Base-by-base conservation (phyloP, 2,797 vertebrate species). In the Sebastes variabilis region DNA sequence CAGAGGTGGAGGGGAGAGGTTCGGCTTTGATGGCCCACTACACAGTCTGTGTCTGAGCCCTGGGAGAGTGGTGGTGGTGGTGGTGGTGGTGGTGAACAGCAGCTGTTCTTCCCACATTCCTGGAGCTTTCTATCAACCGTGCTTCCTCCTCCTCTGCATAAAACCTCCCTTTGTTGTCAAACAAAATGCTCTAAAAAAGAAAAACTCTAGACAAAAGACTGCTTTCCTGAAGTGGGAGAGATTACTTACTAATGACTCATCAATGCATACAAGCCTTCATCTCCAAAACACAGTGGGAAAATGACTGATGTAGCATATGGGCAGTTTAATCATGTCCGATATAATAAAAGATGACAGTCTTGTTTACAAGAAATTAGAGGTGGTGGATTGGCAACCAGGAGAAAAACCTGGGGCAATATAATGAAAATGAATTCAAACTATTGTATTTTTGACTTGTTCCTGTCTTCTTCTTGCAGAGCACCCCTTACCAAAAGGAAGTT, bases 21-120 rank as follows among this genome's bases (percentile, higher is more conserved):
- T 90, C 5, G 0, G 72, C 93, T 95, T 94, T 94, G 93, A 95
- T 89, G 90, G 78, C 68, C 29, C 60, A 74, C 85, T 81, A 83
- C 88, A 89, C 70, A 86, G 84, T 46, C 42, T 20, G 59, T 79
- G 75, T 61, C 76, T 32, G 72, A 80, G 68, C n/a, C 66, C 82
- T 71, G 77, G 81, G 81, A 89, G 84, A 79, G 74, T 9, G 6
- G 42, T 46, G 42, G n/a, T n/a, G n/a, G n/a, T n/a, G n/a, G n/a
- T n/a, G n/a, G n/a, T n/a, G n/a, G n/a, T n/a, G 42, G 14, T 38
- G 64, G 30, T n/a, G 71, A 82, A 42, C 77, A 77, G 84, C 73
- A 83, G 83, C 84, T 82, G 88, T 75, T 90, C 89, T 75, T 90
- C 89, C 88, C 83, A 87, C 88, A 89, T 85, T 83, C 79, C 79